Evolutionary conservation across 2,113 vertebrate species (phyloP).

Genomic region (Ctenodactylus gundi): DNA sequence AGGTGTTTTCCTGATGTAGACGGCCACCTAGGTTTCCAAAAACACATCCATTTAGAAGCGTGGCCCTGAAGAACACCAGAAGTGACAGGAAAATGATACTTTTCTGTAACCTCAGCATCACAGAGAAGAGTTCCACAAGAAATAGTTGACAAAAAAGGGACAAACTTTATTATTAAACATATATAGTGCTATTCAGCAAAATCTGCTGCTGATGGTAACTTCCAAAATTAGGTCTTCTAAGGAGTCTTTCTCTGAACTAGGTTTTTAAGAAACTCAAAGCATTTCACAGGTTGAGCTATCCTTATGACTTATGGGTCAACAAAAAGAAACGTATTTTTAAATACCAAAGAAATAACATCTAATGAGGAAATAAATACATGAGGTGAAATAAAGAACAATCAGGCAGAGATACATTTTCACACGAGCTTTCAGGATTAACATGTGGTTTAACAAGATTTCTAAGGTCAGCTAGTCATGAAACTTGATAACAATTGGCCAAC

Average conservation of each 20-base stretch:
- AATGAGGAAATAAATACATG: not conserved
- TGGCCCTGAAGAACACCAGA: slow-evolving; percentile 44
- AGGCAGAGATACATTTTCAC: not conserved
- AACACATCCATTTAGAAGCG: slow-evolving; percentile 47
- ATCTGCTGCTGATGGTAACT: not conserved
- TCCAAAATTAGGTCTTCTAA: slow-evolving; percentile 12
- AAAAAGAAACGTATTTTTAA: not conserved
- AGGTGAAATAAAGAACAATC: not conserved
- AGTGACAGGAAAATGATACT: slow-evolving; percentile 58
- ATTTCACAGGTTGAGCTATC: not conserved
- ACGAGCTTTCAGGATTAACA: not conserved
- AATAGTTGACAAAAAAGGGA: slow-evolving; percentile 29
- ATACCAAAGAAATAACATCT: not conserved
- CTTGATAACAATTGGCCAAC: not conserved
- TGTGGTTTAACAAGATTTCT: not conserved
- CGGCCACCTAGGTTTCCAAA: slow-evolving; percentile 66
- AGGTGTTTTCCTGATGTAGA: slow-evolving; percentile 53
- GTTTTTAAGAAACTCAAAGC: slow-evolving; percentile 37
- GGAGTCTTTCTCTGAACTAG: not conserved
- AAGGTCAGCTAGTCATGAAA: not conserved
- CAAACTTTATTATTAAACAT: slow-evolving; percentile 45
- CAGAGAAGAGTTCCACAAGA: slow-evolving; percentile 40
- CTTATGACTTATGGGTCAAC: not conserved
- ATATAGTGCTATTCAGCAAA: slow-evolving; percentile 57
- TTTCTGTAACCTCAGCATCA: slow-evolving; percentile 67